These are phyloP conservation scores for Drosophila insularis DNA, from an alignment of 1,140 invertebrate genomes.

Conservation along the genomic window DNA sequence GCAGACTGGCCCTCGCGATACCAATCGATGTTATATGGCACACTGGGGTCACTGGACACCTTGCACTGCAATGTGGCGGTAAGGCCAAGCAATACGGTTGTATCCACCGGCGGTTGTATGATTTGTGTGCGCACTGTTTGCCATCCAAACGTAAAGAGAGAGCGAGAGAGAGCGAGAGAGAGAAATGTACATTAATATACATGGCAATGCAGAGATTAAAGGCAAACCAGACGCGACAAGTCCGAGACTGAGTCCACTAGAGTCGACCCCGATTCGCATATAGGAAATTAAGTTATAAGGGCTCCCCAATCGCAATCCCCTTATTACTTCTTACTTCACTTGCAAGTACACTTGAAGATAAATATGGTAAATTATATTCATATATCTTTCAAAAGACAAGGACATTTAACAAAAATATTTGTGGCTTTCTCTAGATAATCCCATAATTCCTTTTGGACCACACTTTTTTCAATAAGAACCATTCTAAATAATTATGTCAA, in stretches of 20 bases:
- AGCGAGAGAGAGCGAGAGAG: background rate
- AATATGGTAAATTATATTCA: too few species aligned
- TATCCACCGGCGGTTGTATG: conserved; percentile 94
- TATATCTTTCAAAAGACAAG: too few species aligned
- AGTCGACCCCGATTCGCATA: conserved; percentile 34
- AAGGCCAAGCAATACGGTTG: conserved; percentile 93
- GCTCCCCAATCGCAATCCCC: background rate
- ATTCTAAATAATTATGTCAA: too few species aligned
- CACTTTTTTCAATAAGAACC: too few species aligned
- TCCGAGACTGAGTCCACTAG: conserved; percentile 15
- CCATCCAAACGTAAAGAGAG: background rate
- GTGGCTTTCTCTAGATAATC: too few species aligned
- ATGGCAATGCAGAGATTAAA: conserved; percentile 64
- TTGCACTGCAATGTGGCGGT: conserved; percentile 96
- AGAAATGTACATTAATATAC: conserved; percentile 51
- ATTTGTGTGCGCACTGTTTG: conserved; percentile 94
- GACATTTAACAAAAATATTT: too few species aligned
- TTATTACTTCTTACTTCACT: too few species aligned
- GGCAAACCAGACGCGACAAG: conserved; percentile 16
- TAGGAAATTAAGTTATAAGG: conserved; percentile 61
- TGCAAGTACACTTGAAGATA: background rate
- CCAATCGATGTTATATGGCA: conserved; percentile 96
- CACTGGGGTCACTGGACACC: conserved; percentile 94
- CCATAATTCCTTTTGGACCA: too few species aligned
- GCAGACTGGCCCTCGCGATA: conserved; percentile 90